Conservation (phyloP, 64 coral and sea anemone genomes). For the Dendronephthya gigantea region DNA sequence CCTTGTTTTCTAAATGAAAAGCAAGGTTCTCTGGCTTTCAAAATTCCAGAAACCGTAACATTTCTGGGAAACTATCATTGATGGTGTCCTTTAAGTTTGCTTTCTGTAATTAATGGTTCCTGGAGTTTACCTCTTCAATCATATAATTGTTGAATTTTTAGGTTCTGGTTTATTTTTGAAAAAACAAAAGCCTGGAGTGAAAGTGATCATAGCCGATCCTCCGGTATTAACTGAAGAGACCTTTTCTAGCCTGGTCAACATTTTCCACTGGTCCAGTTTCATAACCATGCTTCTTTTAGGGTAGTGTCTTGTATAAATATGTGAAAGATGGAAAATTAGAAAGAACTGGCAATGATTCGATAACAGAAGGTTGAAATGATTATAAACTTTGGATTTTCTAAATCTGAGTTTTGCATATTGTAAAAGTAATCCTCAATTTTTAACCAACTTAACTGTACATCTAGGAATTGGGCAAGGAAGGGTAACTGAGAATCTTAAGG, state of each 20-base stretch:
- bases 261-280: neutral
- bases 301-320: conserved; percentile 94
- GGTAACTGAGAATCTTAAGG: conserved; percentile 76
- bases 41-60: too few relatives aligned
- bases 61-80: too few relatives aligned
- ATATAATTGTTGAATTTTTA: neutral
- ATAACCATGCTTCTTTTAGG: conserved; percentile 25
- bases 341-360: conserved; percentile 77
- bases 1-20: neutral
- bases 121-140: too few relatives aligned
- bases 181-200: neutral
- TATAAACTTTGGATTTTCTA: neutral
- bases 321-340: conserved; percentile 72
- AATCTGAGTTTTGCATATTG: neutral
- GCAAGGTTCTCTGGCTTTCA: too few relatives aligned
- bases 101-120: too few relatives aligned
- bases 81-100: too few relatives aligned
- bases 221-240: neutral
- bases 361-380: conserved; percentile 80
- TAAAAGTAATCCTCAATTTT: neutral
- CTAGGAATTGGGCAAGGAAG: conserved; percentile 93
- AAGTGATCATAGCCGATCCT: neutral
- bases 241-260: too few relatives aligned
- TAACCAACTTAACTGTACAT: neutral
- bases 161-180: neutral